Evolutionary conservation across 2,797 vertebrate species (phyloP), one percentile per base, ranked within the genome.

Genomic region (Hozukius guyotensis): DNA sequence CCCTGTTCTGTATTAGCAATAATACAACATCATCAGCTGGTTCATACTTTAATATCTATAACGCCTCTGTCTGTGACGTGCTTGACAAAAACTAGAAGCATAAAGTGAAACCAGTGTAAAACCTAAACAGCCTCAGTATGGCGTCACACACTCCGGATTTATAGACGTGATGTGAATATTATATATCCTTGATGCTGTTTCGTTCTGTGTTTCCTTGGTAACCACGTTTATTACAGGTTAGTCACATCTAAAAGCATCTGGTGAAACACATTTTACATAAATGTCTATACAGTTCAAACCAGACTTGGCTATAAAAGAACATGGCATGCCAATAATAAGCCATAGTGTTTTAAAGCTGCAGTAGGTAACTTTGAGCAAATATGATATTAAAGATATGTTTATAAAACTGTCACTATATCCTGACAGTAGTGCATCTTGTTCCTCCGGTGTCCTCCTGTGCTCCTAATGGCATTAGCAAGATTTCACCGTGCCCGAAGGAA

Each of bases 1-100:
- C 20, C 42, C 6, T 20, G 32, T 78, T 57, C 68, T 62, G n/a
- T 49, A 74, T 49, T 59, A 86, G 84, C 87, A 91, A 89, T 91
- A 90, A 87, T n/a, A 63, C 46, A 4, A 18, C 9, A 24, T 22
- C 27, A 53, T 68, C 62, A 61, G 22, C 53, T 64, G 64, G 55
- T 66, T 36, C 22, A 36, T 6, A 65, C 46, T 31, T 2, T 8
- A 64, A 32, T 59, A 68, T 63, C 55, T 38, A 8, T 18, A 46
- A 72, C 12, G 20, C 8, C 52, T 59, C 25, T 25, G 36, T 61
- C 14, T 46, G 59, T 72, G 61, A 80, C 18, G 42, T 42, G 67
- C 64, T 74, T 52, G 25, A 60, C 22, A 32, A 46, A 57, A 31
- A 34, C 31, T 59, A 22, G 8, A 68, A 42, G 62, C 27, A 46